phyloP scores from a whole-genome alignment of 2,797 vertebrate species.

The Ceyx erithaca region DNA sequence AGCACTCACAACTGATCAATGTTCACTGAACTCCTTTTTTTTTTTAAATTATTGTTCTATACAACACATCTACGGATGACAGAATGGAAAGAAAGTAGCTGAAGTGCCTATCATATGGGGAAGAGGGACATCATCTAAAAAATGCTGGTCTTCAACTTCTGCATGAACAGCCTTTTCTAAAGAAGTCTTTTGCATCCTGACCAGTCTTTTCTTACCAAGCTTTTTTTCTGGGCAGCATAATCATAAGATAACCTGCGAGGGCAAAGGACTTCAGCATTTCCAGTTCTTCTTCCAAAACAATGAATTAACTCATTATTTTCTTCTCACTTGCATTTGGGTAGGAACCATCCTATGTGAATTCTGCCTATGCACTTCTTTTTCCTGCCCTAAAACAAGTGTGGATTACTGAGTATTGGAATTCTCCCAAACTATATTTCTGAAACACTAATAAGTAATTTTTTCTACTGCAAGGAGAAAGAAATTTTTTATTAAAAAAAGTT shows the following conservation, averaged over 20 bases:
- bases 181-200: background rate
- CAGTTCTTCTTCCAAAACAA: background rate
- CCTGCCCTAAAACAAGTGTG: background rate
- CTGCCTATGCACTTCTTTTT: background rate
- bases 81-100: background rate
- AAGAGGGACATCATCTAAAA: background rate
- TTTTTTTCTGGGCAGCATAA: background rate
- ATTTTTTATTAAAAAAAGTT: background rate
- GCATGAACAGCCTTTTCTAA: background rate
- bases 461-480: background rate
- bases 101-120: background rate
- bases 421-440: background rate
- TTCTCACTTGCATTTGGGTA: background rate
- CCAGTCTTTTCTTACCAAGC: background rate
- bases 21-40: background rate
- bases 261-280: background rate
- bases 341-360: background rate
- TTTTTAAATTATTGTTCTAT: background rate
- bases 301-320: background rate
- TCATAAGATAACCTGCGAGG: background rate
- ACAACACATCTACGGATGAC: background rate
- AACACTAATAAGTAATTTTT: background rate
- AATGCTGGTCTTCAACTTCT: background rate
- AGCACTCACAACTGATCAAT: background rate
- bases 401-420: background rate